Base-by-base conservation (phyloP, 2,113 vertebrate genomes). In the Aspiorhynchus laticeps region DNA sequence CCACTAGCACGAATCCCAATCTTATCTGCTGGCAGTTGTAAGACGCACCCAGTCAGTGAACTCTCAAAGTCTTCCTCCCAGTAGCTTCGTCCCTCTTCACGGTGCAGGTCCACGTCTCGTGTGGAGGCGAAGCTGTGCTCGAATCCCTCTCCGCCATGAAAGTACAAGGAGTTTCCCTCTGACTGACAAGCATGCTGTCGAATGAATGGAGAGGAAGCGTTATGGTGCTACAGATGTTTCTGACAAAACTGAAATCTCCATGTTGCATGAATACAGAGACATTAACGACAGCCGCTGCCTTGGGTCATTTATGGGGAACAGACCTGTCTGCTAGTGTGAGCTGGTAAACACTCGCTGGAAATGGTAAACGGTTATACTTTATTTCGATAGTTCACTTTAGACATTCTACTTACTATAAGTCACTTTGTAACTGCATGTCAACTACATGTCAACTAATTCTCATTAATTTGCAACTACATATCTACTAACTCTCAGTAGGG, bases 41-140 rank as follows among this genome's bases (percentile, higher is more conserved):
- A 33, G 15, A 65, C 80, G 73, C 26, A 96, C 97, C 96, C 92
- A 97, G 97, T 97, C 2, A 96, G 97, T 28, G 96, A 95, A 90
- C 91, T 97, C 93, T 99, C 98, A 94, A 99, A 99, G 90, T 99
- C 97, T 91, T 99, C 98, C 92, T 97, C 96, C 98, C 98, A 99
- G 88, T 97, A 98, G 90, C 96, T 97, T 87, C 97, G 96, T 82
- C 96, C 95, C 73, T 99, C 96, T 88, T 98, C 97, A 1, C 96
- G 93, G 91, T 97, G 97, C 75, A 99, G 95, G 91, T 99, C 98
- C 69, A 99, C 93, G 1, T 99, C 98, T 78, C 96, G 95, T 73
- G 97, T 98, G 80, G 98, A 96, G 86, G 97, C 97, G 1, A 99
- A 99, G 91, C 96, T 98, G 92, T 97, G 96, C 85, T 96, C 96